Base-by-base conservation (phyloP, 2,113 vertebrate species). In the Pollachius pollachius region DNA sequence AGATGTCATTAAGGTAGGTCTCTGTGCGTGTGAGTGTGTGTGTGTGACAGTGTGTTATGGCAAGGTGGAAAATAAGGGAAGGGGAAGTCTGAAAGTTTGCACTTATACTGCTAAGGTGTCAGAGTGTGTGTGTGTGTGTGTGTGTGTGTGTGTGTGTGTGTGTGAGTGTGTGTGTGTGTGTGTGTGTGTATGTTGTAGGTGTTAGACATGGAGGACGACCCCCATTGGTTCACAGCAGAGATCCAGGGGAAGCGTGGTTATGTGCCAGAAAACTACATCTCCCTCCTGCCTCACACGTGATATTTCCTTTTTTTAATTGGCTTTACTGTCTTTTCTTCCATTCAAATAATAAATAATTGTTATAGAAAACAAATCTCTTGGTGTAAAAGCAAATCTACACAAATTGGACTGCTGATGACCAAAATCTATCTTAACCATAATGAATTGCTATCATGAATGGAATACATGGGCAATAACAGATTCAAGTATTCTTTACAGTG, bases 191-290 rank as follows among this genome's bases (percentile, higher is more conserved):
- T 80, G 17, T 77, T 74, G 0, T 71, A 99, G 97, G 95, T 99
- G 85, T 92, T 94, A 73, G 97, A 97, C 83, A 97, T 97, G 95
- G 97, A 98, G 54, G 95, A 96, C 0, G 95, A 98, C 74, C 95
- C 95, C 76, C 95, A 95, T 80, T 99, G 97, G 97, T 93, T 92
- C 87, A 95, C 94, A 77, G 96, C 95, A 0, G 97, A 99, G 87
- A 89, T 96, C 52, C 89, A 84, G 0, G 96, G 97, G 5, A 85
- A 82, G 0, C 93, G 95, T 75, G 97, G 97, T 13, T 97, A 92
- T 1, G 76, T 97, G 63, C 97, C 96, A 25, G 93, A 96, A 88
- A 99, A 98, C 87, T 98, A 97, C 89, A 94, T 99, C 85, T 95
- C 89, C 21, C 86, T 98, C 76, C 95, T 95, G 73, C 94, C 95